Conservation (phyloP, 2,113 vertebrate species). For the Gasterosteus aculeatus region DNA sequence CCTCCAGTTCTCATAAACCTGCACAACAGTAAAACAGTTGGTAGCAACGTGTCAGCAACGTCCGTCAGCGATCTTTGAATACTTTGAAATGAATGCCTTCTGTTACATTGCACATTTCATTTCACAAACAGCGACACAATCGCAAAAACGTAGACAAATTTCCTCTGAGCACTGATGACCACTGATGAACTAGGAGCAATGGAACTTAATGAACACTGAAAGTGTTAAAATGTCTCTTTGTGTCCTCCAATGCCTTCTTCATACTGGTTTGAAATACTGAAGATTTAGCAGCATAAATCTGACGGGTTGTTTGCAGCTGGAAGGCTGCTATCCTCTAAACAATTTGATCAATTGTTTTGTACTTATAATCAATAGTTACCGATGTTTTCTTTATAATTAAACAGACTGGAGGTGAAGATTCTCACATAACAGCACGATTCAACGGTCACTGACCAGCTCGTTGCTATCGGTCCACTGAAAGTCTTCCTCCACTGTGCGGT, state of each 20-base stretch:
- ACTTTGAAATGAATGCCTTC: background rate
- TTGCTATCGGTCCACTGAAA: constrained; percentile 96
- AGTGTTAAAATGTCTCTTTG: background rate
- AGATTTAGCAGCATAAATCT: background rate
- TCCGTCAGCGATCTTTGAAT: background rate
- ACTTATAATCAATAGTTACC: background rate
- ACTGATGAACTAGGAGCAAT: background rate
- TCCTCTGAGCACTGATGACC: background rate
- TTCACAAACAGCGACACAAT: too few species aligned
- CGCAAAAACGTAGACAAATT: background rate
- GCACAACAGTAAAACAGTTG: constrained; percentile 16
- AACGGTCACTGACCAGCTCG: constrained; percentile 83
- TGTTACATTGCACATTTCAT: background rate
- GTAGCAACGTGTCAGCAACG: constrained; percentile 1
- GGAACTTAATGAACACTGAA: background rate
- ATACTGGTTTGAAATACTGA: background rate
- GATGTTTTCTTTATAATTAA: background rate
- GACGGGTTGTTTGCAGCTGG: background rate
- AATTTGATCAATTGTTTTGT: background rate
- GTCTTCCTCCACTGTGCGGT: constrained; percentile 94
- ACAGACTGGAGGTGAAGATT: background rate
- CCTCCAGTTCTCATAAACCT: constrained; percentile 97
- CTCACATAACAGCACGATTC: background rate
- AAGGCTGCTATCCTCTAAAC: background rate
- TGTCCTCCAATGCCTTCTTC: background rate